Percentiles rank a stretch among this genome's conserved stretches.
phyloP scores from a whole-genome alignment of 1,140 invertebrate genomes.

The Battus philenor region DNA sequence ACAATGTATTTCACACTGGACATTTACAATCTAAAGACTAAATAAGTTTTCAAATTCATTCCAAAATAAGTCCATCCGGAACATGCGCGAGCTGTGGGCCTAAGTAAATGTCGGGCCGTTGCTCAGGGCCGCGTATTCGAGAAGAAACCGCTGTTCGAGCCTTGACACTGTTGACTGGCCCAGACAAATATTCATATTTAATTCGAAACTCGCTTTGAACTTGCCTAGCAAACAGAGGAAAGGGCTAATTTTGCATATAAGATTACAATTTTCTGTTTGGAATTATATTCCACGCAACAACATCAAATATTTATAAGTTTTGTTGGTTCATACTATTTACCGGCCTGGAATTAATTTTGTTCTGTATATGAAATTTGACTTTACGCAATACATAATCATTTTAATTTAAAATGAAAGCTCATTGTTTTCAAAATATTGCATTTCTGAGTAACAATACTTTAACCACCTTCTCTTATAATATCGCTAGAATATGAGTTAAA shows the following conservation, averaged over 20 bases:
- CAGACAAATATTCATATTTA: conserved; percentile 71
- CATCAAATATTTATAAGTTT: conserved; percentile 4
- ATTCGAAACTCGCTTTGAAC: conserved; percentile 50
- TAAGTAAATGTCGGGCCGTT: conserved; percentile 56
- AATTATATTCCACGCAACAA: conserved; percentile 3
- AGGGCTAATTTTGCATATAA: conserved; percentile 40
- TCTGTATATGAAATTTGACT: too few relatives aligned
- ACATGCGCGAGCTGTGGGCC: conserved; percentile 44
- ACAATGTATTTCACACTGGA: conserved; percentile 50
- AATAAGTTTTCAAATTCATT: conserved; percentile 57
- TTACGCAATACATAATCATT: too few relatives aligned
- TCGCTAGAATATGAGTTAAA: too few relatives aligned
- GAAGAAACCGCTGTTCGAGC: conserved; percentile 49
- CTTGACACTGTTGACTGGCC: conserved; percentile 47
- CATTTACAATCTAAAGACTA: conserved; percentile 63
- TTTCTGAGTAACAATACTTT: too few relatives aligned
- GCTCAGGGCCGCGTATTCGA: conserved; percentile 40
- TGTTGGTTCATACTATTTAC: background rate
- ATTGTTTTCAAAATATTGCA: too few relatives aligned
- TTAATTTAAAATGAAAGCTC: too few relatives aligned
- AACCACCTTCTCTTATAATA: too few relatives aligned
- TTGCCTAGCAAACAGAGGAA: conserved; percentile 43
- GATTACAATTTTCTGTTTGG: conserved; percentile 25
- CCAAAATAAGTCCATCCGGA: conserved; percentile 39
- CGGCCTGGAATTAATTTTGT: background rate